phyloP scores from a whole-genome alignment of 2,888 invertebrate genomes.

The Chesias legatella region DNA sequence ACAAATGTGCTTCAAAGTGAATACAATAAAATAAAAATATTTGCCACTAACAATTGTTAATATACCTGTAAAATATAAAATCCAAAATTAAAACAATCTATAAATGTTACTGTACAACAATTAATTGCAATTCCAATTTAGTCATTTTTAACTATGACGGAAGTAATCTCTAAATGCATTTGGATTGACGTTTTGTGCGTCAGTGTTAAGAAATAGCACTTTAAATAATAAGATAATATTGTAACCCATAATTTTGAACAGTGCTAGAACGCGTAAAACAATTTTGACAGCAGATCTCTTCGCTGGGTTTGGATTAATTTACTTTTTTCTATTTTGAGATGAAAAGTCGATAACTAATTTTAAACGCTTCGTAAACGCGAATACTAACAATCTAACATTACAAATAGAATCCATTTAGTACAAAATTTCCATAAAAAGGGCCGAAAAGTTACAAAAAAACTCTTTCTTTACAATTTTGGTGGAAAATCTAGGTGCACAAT shows the following conservation, averaged over 20 bases:
- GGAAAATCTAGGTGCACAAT: constrained; percentile 63
- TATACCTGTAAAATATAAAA: constrained; percentile 9
- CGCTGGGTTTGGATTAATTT: no score
- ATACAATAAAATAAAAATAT: constrained; percentile 33
- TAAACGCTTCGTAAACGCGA: constrained; percentile 14
- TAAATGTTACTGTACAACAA: constrained; percentile 16
- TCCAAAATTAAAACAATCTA: constrained; percentile 11
- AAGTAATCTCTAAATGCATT: no score
- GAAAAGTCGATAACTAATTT: constrained; percentile 11
- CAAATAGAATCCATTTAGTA: constrained; percentile 40
- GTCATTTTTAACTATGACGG: background rate
- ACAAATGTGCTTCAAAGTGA: constrained; percentile 34
- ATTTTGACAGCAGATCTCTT: no score
- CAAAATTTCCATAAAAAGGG: constrained; percentile 56
- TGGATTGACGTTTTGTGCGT: no score
- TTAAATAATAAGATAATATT: no score
- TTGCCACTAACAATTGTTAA: constrained; percentile 14
- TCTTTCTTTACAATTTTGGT: constrained; percentile 58
- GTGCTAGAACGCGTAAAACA: no score
- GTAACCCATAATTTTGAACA: no score
- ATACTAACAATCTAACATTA: constrained; percentile 40
- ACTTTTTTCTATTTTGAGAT: constrained; percentile 4
- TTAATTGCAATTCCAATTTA: constrained; percentile 17
- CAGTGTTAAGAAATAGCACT: no score
- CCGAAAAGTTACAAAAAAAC: constrained; percentile 45